A percentile compares a stretch with the other conserved stretches of the same genome.
Evolutionary conservation across 2,888 invertebrate species (phyloP).

Genomic region (Crematogaster levior): DNA sequence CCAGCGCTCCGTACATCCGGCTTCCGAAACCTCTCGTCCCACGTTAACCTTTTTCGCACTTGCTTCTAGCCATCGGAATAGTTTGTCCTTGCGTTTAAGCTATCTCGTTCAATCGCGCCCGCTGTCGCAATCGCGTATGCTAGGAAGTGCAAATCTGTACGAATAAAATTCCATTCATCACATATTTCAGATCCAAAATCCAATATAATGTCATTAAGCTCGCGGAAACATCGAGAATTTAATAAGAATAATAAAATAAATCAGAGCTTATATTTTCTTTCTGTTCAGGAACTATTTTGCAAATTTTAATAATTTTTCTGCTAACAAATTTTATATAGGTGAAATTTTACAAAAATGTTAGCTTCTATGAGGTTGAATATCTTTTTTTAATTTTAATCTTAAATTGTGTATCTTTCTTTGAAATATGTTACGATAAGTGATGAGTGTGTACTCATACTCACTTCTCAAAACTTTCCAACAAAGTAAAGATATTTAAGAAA

Average conservation of each 20-base stretch:
- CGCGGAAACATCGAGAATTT: background rate
- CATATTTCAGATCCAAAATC: background rate
- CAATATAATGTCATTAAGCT: background rate
- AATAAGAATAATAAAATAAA: constrained; percentile 13
- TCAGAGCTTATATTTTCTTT: background rate
- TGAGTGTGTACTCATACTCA: no score
- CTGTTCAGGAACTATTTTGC: background rate
- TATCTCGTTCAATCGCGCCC: constrained; percentile 32
- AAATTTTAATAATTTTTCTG: background rate
- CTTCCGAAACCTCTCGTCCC: constrained; percentile 48
- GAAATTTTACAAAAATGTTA: background rate
- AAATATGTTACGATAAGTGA: background rate
- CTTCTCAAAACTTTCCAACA: background rate
- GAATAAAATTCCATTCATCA: background rate
- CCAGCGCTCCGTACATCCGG: constrained; percentile 37
- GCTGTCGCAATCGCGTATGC: background rate
- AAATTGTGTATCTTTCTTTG: background rate
- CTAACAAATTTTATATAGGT: background rate
- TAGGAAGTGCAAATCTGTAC: background rate
- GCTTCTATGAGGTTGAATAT: background rate
- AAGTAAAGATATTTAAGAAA: constrained; percentile 35
- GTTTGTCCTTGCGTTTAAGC: constrained; percentile 68
- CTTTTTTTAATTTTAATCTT: background rate
- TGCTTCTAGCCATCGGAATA: constrained; percentile 58
- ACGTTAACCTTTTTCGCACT: constrained; percentile 72